Percentiles rank a stretch among this genome's conserved stretches.
phyloP scores from a whole-genome alignment of 1,140 invertebrate genomes.

The Oncopeltus fasciatus region DNA sequence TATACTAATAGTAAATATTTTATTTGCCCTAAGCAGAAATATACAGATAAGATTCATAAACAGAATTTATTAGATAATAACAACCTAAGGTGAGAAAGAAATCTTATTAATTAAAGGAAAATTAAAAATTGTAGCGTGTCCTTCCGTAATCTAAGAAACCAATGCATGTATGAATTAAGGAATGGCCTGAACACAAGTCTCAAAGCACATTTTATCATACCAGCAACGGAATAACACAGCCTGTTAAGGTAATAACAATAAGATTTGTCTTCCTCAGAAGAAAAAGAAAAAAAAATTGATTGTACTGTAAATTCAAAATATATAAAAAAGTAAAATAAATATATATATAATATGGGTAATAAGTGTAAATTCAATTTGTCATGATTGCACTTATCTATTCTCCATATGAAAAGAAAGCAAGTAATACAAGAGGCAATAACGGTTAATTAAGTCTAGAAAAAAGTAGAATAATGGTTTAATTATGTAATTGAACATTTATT shows the following conservation, averaged over 20 bases:
- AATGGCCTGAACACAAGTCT: neutral
- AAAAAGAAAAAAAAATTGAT: neutral
- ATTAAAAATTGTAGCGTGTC: too few relatives aligned
- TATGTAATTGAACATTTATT: neutral
- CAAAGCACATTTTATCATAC: neutral
- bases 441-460: neutral
- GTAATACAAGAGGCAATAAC: too few relatives aligned
- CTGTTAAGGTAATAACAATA: neutral
- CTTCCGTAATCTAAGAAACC: too few relatives aligned
- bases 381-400: neutral
- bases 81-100: too few relatives aligned
- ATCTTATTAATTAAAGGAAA: too few relatives aligned
- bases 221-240: neutral
- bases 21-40: too few relatives aligned
- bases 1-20: too few relatives aligned
- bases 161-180: too few relatives aligned
- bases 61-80: too few relatives aligned
- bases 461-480: neutral
- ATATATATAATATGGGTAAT: neutral
- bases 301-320: neutral
- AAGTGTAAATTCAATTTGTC: neutral
- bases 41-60: too few relatives aligned
- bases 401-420: too few relatives aligned
- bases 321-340: neutral
- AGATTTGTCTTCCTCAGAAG: neutral